These are phyloP conservation scores for Cephalopachus bancanus DNA, from an alignment of 2,797 vertebrate species.

Conservation along the genomic window DNA sequence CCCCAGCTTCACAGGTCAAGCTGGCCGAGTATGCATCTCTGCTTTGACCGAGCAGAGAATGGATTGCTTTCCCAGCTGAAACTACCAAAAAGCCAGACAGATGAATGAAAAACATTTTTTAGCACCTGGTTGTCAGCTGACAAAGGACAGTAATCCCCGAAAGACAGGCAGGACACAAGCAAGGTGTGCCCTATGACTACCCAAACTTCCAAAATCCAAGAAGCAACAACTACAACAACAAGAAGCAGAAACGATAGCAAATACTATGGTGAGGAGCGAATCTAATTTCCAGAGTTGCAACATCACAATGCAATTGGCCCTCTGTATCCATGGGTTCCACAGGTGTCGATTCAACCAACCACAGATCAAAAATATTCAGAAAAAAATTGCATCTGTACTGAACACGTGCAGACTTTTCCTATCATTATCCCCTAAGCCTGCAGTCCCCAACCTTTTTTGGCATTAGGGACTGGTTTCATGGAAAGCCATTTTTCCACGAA, in stretches of 20 bases:
- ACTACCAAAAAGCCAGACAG: not conserved
- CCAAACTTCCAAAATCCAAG: not conserved
- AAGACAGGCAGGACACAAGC: not conserved
- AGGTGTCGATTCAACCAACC: no score
- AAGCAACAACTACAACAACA: no score
- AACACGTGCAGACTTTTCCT: no score
- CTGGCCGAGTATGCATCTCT: rapidly evolving
- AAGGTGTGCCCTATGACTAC: not conserved
- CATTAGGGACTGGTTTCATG: no score
- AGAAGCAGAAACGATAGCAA: not conserved
- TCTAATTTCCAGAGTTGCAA: not conserved
- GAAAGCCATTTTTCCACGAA: no score
- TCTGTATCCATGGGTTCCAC: no score
- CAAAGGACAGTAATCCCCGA: not conserved
- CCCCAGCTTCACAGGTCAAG: not conserved
- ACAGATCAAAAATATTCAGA: no score
- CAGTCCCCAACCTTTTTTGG: no score
- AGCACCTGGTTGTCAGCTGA: not conserved
- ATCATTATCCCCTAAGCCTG: no score
- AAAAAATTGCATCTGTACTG: no score
- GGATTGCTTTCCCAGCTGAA: not conserved
- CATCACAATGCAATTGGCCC: not conserved
- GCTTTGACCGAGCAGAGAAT: no score
- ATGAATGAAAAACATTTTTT: not conserved
- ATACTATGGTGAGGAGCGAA: not conserved